Percentiles rank a stretch among this genome's conserved stretches.
These are phyloP conservation scores for Lithophane ornitopus DNA, from an alignment of 2,888 invertebrate species.

Conservation along the genomic window DNA sequence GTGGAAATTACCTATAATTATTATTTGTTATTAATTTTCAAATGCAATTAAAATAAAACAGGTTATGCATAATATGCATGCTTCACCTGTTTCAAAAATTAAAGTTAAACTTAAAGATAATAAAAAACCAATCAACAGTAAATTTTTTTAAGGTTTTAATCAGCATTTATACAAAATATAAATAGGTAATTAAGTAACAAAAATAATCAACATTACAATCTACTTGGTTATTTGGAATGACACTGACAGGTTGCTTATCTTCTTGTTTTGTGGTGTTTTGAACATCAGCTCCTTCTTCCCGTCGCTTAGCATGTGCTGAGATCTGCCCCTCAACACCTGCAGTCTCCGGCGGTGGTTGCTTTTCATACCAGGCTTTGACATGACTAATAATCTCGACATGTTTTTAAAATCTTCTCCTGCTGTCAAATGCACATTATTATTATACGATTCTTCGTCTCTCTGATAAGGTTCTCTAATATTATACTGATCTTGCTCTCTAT, in stretches of 20 bases:
- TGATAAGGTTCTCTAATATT: not conserved
- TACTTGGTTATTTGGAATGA: conserved; percentile 76
- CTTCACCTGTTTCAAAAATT: not conserved
- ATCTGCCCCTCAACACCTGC: conserved; percentile 58
- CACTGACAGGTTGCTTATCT: conserved; percentile 80
- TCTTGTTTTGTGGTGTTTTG: conserved; percentile 74
- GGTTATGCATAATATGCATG: too few species aligned
- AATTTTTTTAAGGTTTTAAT: conserved; percentile 20
- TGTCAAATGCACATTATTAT: conserved; percentile 64
- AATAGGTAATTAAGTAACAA: conserved; percentile 50
- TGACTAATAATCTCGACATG: conserved; percentile 61
- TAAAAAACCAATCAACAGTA: conserved; percentile 13
- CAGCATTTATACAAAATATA: conserved; percentile 57
- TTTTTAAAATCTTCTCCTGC: conserved; percentile 62
- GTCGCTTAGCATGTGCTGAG: conserved; percentile 60
- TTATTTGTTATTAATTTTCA: conserved; percentile 13
- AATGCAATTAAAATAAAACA: conserved; percentile 1
- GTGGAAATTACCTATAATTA: not conserved
- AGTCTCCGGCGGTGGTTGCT: conserved; percentile 23
- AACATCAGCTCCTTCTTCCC: conserved; percentile 80
- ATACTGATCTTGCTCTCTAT: too few species aligned
- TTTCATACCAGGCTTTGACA: conserved; percentile 51
- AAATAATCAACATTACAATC: conserved; percentile 44
- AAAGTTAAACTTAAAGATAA: not conserved
- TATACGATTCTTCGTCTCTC: conserved; percentile 16